Evolutionary conservation across 1,140 invertebrate species (phyloP), one percentile per base, ranked within the genome.

Genomic region (Asobara japonica): DNA sequence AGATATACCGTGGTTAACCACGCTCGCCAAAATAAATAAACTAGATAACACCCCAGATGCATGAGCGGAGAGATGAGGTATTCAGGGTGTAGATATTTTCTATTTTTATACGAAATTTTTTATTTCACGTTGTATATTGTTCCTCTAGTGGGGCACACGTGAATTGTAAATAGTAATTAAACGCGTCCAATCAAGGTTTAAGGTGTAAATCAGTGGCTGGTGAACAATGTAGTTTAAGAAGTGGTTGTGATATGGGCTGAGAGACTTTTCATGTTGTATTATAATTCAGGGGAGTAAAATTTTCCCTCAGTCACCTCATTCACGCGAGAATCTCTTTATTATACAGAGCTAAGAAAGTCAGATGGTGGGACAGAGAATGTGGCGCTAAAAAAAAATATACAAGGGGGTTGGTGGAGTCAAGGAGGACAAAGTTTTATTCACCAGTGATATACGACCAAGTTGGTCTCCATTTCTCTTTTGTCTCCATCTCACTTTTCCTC

Each of bases 311-410:
- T 30, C 62, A 65, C 25, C 29, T 31, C 30, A 33, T 65, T 20
- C 30, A 45, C 41, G 41, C 41, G 41, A 45, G n/a, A 45, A 45
- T 45, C 41, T 45, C 62, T 65, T 65, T 65, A 65, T 65, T 65
- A 65, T 65, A 65, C 29, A 6, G 25, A 16, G 30, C 3, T 31
- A 22, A 31, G 18, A 31, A 65, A 31, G 8, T 65, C 36, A 31
- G 30, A 65, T 65, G 30, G 30, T 20, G 62, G 18, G 29, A 65
- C 36, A 62, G 25, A 62, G 25, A 31, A 62, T 62, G 7, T 20
- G 25, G 25, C 20, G 27, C 10, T 16, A 27, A 60, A 31, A 13
- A 62, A 62, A 11, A 62, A n/a, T 16, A 31, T 27, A 45, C n/a
- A 45, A 45, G 18, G 41, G 41, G 41, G 41, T 45, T 45, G 41